A percentile compares a stretch with the other conserved stretches of the same genome.
phyloP scores from a whole-genome alignment of 2,888 invertebrate genomes.

The Lasioglossum leucozonium region DNA sequence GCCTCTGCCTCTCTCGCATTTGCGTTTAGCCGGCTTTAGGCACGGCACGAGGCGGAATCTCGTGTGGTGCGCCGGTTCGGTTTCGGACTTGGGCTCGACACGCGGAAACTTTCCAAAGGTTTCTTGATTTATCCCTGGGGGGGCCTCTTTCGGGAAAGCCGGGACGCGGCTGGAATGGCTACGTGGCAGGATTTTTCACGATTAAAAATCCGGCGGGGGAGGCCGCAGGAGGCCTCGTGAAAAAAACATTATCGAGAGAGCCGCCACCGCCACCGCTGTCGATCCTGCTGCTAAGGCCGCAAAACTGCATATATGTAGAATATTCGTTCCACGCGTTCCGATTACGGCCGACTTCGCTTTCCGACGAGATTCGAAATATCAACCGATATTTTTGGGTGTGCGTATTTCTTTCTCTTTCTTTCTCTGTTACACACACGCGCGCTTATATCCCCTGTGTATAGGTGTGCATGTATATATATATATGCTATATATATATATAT shows the following conservation, averaged over 20 bases:
- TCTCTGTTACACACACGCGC: background rate
- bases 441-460: too few species aligned
- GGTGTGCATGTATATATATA: too few species aligned
- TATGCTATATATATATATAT: too few species aligned
- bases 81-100: constrained; percentile 38
- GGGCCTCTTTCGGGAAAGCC: background rate
- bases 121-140: background rate
- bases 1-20: constrained; percentile 21
- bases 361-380: constrained; percentile 10
- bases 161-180: constrained; percentile 16
- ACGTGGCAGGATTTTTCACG: constrained; percentile 58
- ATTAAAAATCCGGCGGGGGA: background rate
- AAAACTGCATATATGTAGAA: too few species aligned
- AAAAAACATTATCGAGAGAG: constrained; percentile 6
- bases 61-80: constrained; percentile 31
- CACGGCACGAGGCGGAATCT: constrained; percentile 51
- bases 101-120: constrained; percentile 37
- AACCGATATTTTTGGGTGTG: background rate
- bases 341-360: background rate
- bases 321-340: constrained; percentile 3
- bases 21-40: constrained; percentile 52
- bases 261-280: too few species aligned
- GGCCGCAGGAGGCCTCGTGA: background rate
- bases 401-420: background rate
- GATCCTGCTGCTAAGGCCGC: background rate